Base-by-base conservation (phyloP, 2,113 vertebrate species). In the Larimichthys polyactis region DNA sequence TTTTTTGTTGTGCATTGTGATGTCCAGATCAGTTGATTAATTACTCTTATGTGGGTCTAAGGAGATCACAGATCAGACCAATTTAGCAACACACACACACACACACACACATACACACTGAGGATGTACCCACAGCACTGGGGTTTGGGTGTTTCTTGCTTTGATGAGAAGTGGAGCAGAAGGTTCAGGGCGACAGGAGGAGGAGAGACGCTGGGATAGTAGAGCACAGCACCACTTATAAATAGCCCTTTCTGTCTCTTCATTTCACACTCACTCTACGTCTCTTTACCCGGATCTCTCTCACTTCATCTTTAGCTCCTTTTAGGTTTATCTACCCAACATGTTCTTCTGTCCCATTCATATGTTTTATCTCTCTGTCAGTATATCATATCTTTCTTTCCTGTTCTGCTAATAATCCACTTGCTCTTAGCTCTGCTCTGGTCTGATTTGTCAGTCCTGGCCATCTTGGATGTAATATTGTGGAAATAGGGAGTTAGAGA, bases 101-200 rank as follows among this genome's bases (percentile, higher is more conserved):
- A 32, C 59, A 64, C 49, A 67, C n/a, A 49, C 57, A 46, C 32
- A 66, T 57, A 58, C 69, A 19, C 40, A 17, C 32, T 70, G 65
- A 80, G 78, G 71, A 76, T 76, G 73, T 75, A 80, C 75, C 78
- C 71, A 66, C 24, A 71, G 67, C 36, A 10, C 51, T 65, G 24
- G 51, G 69, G 71, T 87, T 91, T 71, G 70, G 82, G 87, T 90
- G 71, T 85, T 83, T 93, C 86, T 90, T 74, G 62, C 79, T 86
- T 66, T 75, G 81, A 87, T 73, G 78, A 92, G 90, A 93, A 94
- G 85, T 94, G 79, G 92, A 92, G 90, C 93, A 93, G 88, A 90
- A 91, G 87, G 90, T 91, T 88, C 87, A 86, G 88, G 84, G 64
- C 75, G 69, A 85, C 72, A 70, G 86, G 60, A 51, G 65, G 82